Conservation (phyloP, 35 echinoderm and acorn worm genomes). For the Stichopus chloronotus region DNA sequence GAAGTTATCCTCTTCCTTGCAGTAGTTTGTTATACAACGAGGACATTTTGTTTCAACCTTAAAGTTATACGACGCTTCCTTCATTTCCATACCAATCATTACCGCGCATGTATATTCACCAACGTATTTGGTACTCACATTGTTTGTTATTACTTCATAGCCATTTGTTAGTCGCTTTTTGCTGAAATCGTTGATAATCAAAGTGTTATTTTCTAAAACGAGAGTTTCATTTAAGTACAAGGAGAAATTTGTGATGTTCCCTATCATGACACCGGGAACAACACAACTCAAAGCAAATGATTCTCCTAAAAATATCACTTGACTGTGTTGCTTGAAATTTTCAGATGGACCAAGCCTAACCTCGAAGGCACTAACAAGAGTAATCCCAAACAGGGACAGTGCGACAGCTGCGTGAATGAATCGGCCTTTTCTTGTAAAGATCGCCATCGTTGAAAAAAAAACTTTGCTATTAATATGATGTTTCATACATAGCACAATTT, state of each 20-base stretch:
- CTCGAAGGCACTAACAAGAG: background rate
- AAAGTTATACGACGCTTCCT: background rate
- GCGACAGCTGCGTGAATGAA: too few relatives aligned
- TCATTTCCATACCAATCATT: background rate
- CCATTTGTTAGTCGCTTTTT: background rate
- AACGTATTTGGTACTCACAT: background rate
- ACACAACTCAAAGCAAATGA: background rate
- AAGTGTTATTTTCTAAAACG: background rate
- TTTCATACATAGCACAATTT: too few relatives aligned
- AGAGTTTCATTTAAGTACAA: background rate
- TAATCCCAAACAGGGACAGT: background rate
- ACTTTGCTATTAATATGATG: too few relatives aligned
- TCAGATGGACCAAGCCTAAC: background rate
- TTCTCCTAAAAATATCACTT: background rate
- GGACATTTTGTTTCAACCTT: background rate
- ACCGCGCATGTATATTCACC: background rate
- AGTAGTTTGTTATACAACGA: background rate
- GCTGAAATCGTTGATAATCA: background rate
- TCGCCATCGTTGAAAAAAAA: too few relatives aligned
- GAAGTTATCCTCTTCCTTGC: background rate
- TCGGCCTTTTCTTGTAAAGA: too few relatives aligned
- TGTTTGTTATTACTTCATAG: background rate
- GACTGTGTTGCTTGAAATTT: background rate
- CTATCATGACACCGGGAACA: background rate
- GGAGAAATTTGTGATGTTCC: background rate